Percentiles rank a stretch among this genome's conserved stretches.
Evolutionary conservation across 2,113 vertebrate genomes (phyloP).

Genomic region (Eubucco bourcierii): DNA sequence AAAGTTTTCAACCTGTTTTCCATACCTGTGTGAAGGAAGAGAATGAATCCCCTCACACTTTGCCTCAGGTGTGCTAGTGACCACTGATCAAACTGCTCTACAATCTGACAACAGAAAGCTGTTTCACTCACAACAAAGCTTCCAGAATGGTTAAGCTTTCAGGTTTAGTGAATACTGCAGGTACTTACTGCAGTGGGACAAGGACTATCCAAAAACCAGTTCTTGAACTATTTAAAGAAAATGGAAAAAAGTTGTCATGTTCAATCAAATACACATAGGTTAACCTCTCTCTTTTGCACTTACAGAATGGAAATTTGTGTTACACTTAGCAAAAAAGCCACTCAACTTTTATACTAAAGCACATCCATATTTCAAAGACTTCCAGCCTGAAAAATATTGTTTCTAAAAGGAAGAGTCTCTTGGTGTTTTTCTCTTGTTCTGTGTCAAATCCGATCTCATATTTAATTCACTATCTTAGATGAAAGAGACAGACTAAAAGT

Average conservation of each 20-base stretch:
- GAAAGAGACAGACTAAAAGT: constrained; percentile 54
- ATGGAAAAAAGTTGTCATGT: not conserved
- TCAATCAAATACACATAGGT: not conserved
- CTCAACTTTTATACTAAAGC: not conserved
- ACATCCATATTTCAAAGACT: constrained; percentile 47
- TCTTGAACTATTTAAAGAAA: constrained; percentile 1
- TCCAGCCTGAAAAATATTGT: constrained; percentile 29
- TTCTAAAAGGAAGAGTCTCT: constrained; percentile 48
- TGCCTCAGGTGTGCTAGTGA: not conserved
- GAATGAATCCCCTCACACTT: not conserved
- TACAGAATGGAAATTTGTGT: not conserved
- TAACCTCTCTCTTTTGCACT: not conserved
- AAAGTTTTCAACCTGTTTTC: not conserved
- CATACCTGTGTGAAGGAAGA: not conserved
- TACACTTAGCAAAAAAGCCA: not conserved
- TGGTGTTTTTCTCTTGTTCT: constrained; percentile 46
- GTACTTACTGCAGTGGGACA: not conserved
- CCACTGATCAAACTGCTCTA: not conserved
- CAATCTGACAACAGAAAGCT: not conserved
- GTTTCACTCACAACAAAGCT: not conserved
- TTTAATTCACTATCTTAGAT: constrained; percentile 40
- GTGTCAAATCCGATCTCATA: constrained; percentile 34
- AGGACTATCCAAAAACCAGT: not conserved
- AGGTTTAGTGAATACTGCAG: not conserved
- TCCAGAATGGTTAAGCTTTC: not conserved